Conservation (phyloP, 2,888 invertebrate species). For the Mesorhabditis belari region DNA sequence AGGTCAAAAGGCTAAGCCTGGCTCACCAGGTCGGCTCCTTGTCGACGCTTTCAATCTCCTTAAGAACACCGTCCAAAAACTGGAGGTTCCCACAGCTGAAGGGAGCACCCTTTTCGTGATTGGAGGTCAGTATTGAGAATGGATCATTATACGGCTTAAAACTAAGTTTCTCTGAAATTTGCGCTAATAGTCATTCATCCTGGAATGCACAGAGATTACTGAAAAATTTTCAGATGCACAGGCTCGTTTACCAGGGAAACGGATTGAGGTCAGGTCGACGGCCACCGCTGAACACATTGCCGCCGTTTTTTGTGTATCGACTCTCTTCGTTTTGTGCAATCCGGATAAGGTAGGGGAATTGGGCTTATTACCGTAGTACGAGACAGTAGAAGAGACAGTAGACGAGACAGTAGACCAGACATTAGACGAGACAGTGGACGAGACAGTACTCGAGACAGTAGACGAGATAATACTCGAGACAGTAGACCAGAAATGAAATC, state of each 20-base stretch:
- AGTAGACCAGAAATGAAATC: too few species aligned
- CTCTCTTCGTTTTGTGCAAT: constrained; percentile 59
- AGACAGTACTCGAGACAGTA: too few species aligned
- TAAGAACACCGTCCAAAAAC: constrained; percentile 52
- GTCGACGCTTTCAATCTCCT: constrained; percentile 51
- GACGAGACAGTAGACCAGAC: too few species aligned
- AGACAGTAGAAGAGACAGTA: too few species aligned
- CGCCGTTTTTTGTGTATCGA: constrained; percentile 56
- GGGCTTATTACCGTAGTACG: too few species aligned
- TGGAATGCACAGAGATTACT: background rate
- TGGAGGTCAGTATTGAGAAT: constrained; percentile 37
- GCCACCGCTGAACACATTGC: constrained; percentile 57
- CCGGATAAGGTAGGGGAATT: constrained; percentile 51
- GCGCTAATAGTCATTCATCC: background rate
- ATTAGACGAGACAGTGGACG: too few species aligned
- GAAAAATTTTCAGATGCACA: constrained; percentile 47
- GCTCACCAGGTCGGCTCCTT: constrained; percentile 44
- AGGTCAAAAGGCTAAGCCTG: constrained; percentile 37
- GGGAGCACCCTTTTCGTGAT: constrained; percentile 49
- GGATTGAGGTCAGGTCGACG: constrained; percentile 50
- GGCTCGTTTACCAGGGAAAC: constrained; percentile 48
- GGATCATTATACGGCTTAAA: background rate
- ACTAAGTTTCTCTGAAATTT: background rate
- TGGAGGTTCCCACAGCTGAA: constrained; percentile 49
- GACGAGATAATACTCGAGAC: too few species aligned